A percentile compares a stretch with the other conserved stretches of the same genome.
These are phyloP conservation scores for Apis laboriosa DNA, from an alignment of 1,140 invertebrate species.

Conservation along the genomic window DNA sequence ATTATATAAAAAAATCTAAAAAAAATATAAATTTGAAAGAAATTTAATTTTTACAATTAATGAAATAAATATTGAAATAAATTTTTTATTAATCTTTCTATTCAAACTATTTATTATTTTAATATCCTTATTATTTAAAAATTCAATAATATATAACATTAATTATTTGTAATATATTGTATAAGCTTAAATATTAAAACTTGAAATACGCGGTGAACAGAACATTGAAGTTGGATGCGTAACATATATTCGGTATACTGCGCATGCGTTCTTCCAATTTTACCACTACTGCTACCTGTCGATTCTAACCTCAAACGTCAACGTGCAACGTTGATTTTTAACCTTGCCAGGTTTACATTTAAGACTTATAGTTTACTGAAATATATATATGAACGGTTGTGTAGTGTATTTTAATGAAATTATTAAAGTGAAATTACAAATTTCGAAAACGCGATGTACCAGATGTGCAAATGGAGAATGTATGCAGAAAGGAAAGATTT, in stretches of 20 bases:
- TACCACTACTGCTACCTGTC: slow-evolving; percentile 72
- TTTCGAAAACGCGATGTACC: slow-evolving; percentile 15
- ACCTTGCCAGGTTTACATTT: slow-evolving; percentile 49
- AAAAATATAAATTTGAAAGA: not conserved
- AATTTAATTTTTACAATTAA: no score
- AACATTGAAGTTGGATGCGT: slow-evolving; percentile 49
- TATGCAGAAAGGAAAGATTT: slow-evolving; percentile 30
- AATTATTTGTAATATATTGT: not conserved
- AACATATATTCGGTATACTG: slow-evolving; percentile 11
- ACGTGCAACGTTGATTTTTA: slow-evolving; percentile 63
- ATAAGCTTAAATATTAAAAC: not conserved
- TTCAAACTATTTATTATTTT: not conserved
- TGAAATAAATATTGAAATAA: not conserved
- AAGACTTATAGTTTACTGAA: slow-evolving; percentile 23
- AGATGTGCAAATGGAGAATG: slow-evolving; percentile 36
- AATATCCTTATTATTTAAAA: not conserved
- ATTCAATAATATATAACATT: not conserved
- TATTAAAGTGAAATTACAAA: not conserved
- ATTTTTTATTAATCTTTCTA: not conserved
- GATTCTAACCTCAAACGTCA: slow-evolving; percentile 78
- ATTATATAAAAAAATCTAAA: not conserved
- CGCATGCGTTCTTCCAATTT: slow-evolving; percentile 66
- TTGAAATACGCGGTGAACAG: slow-evolving; percentile 32
- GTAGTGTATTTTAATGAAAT: slow-evolving; percentile 7
- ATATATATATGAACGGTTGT: slow-evolving; percentile 5